Evolutionary conservation across 2,888 invertebrate species (phyloP).

Genomic region (Andrena marginata): DNA sequence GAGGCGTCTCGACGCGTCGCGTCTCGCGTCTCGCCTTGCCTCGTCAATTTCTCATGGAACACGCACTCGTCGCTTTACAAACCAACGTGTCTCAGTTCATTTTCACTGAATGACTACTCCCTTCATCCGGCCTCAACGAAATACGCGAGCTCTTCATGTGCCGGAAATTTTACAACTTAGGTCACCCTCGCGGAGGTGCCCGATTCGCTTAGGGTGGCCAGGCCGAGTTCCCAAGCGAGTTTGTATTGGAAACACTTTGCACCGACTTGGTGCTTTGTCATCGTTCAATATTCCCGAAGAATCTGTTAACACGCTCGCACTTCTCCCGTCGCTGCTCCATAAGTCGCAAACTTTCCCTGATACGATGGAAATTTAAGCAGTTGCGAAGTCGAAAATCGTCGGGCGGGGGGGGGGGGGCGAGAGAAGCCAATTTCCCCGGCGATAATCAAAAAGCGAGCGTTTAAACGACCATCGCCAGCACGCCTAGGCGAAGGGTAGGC

Average conservation of each 20-base stretch:
- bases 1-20: conserved; percentile 24
- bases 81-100: conserved; percentile 47
- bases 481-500: background rate
- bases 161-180: conserved; percentile 29
- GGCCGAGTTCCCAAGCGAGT: conserved; percentile 47
- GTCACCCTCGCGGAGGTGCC: conserved; percentile 23
- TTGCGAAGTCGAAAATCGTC: background rate
- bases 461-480: background rate
- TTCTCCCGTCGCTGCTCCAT: background rate
- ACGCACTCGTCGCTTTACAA: conserved; percentile 12
- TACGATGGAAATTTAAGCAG: conserved; percentile 41
- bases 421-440: background rate
- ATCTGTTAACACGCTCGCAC: conserved; percentile 38
- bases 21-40: conserved; percentile 30
- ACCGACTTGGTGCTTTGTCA: conserved; percentile 43
- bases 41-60: background rate
- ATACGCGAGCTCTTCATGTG: background rate
- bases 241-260: conserved; percentile 54
- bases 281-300: conserved; percentile 32
- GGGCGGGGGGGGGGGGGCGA: too few species aligned
- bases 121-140: too few species aligned
- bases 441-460: conserved; percentile 11
- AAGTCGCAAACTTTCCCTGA: conserved; percentile 29
- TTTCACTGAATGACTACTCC: conserved; percentile 9
- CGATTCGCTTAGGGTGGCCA: conserved; percentile 37